Evolutionary conservation across 1,140 invertebrate species (phyloP).

Genomic region (Drosophila micromelanica): DNA sequence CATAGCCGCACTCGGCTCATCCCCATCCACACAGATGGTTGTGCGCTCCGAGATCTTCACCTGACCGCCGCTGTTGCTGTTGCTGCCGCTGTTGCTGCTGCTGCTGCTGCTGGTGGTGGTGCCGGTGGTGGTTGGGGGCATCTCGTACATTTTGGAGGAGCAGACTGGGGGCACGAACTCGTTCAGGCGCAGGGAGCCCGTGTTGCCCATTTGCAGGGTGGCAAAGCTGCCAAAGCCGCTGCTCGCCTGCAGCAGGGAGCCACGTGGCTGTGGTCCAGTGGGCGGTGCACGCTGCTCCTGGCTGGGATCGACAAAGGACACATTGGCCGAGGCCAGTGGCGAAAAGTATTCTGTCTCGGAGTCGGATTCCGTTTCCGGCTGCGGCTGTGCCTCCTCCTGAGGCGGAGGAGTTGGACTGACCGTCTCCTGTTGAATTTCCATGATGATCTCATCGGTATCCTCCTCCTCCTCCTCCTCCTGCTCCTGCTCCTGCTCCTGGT

Average conservation of each 20-base stretch:
- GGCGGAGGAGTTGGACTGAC: background rate
- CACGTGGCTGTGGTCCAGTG: slow-evolving; percentile 60
- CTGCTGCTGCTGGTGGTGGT: background rate
- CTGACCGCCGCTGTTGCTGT: too few relatives aligned
- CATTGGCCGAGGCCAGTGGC: slow-evolving; percentile 34
- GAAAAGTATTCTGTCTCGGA: slow-evolving; percentile 50
- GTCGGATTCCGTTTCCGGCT: slow-evolving; percentile 3
- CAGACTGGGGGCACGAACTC: slow-evolving; percentile 66
- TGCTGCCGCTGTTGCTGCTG: too few relatives aligned
- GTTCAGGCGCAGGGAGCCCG: slow-evolving; percentile 25
- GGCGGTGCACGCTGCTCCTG: slow-evolving; percentile 22
- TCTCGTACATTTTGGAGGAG: slow-evolving; percentile 70
- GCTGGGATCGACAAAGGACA: slow-evolving; percentile 7
- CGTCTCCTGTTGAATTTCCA: slow-evolving; percentile 47
- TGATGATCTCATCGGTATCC: slow-evolving; percentile 61
- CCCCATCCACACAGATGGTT: slow-evolving; percentile 62
- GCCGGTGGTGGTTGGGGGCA: slow-evolving; percentile 4
- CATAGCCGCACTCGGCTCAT: slow-evolving; percentile 24
- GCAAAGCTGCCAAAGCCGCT: slow-evolving; percentile 69
- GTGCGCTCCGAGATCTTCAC: slow-evolving; percentile 69
- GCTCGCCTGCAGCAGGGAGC: slow-evolving; percentile 43
- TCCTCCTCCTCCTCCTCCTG: slow-evolving; percentile 34
- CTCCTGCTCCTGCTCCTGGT: slow-evolving; percentile 32
- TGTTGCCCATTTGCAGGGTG: slow-evolving; percentile 24
- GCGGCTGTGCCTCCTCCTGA: background rate